Conservation (phyloP, 35 echinoderm and acorn worm genomes). For the Antedon bifida region DNA sequence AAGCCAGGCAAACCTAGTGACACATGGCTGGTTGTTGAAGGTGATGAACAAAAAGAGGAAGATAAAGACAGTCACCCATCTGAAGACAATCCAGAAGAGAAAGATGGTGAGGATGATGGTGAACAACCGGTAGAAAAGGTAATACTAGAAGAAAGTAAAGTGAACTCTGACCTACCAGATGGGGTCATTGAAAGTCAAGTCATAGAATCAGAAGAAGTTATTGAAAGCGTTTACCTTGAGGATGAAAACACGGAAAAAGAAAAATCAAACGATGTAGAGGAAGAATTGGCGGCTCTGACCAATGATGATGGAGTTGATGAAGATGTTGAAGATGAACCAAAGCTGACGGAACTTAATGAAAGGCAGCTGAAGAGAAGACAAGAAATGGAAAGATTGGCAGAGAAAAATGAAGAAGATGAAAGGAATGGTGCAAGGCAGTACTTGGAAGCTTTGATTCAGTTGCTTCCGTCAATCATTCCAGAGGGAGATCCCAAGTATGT, state of each 20-base stretch:
- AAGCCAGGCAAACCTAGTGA: neutral
- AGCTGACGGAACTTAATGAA: neutral
- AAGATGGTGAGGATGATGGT: neutral
- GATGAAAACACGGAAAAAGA: conserved; percentile 6
- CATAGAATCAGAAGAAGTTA: neutral
- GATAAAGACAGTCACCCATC: too few species aligned
- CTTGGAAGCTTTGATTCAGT: conserved; percentile 43
- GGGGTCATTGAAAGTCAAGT: neutral
- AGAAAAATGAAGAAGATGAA: conserved; percentile 59
- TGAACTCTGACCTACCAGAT: neutral
- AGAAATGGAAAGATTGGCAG: conserved; percentile 25
- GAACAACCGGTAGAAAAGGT: neutral
- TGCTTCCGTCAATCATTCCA: conserved; percentile 49
- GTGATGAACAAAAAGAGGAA: neutral
- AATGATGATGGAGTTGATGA: conserved; percentile 9
- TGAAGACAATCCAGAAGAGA: neutral
- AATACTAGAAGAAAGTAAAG: neutral
- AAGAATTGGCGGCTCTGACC: neutral
- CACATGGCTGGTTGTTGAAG: neutral
- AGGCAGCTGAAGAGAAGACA: conserved; percentile 20
- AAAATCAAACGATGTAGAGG: conserved; percentile 13
- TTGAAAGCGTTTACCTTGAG: neutral
- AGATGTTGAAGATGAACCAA: conserved; percentile 8
- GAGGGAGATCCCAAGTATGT: conserved; percentile 41
- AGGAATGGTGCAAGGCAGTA: conserved; percentile 72